Base-by-base conservation (phyloP, 2,797 vertebrate species). In the Gallinago stenura region DNA sequence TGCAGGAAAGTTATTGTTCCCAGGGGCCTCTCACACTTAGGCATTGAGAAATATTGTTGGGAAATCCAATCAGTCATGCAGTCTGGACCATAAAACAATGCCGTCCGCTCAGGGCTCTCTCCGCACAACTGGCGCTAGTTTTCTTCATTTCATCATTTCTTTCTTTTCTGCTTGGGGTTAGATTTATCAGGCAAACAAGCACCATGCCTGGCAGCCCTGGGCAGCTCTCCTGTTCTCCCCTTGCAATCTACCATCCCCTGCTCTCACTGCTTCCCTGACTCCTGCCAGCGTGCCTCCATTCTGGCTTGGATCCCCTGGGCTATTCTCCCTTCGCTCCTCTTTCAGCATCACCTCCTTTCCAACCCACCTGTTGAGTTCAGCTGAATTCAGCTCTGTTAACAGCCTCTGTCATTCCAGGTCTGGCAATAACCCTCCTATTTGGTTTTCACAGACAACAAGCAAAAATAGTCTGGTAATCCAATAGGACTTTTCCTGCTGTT, bases 1-100 rank as follows among this genome's bases (percentile, higher is more conserved):
- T 82, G 93, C 72, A 3, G 53, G 84, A 43, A 88, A 97, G 72
- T 93, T 89, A 88, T 92, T 93, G 95, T 62, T 96, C 97, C 95
- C 53, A 4, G 86, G 94, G 84, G 93, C 48, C 58, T 89, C 95
- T 87, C 77, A 69, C 75, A 61, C 82, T 89, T 83, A 70, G 91
- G 87, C 82, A 16, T 25, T 86, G 93, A 95, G 89, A 90, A 95
- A 92, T 79, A 79, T 83, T 43, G 7, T 26, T 73, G 91, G 93
- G 84, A 89, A 96, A 96, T 83, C 87, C 93, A 85, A 65, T 94
- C 76, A 21, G 12, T 92, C 96, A 90, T 56, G 54, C 62, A 93
- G 88, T 80, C 90, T 86, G 69, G 89, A 68, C 83, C 19, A 4
- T 89, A 87, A 96, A 97, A 90, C 93, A 93, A 90, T 81, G 87